Evolutionary conservation across 2,113 vertebrate genomes (phyloP).

Genomic region (Leptodactylus fuscus): DNA sequence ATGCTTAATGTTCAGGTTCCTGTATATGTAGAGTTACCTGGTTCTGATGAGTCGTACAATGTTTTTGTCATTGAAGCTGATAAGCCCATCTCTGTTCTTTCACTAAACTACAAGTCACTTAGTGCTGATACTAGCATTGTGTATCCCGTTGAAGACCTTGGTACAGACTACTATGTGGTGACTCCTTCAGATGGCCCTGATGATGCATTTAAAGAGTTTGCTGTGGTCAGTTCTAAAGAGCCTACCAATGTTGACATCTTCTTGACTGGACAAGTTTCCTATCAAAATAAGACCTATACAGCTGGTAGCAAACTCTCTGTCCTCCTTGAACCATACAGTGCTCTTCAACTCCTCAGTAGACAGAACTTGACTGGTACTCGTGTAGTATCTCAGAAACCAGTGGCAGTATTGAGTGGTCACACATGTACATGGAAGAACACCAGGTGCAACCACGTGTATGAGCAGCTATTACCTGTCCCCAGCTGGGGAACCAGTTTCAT

Average conservation of each 20-base stretch:
- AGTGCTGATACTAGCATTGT: slow-evolving; percentile 71
- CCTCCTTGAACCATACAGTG: slow-evolving; percentile 67
- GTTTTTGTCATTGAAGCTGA: slow-evolving; percentile 68
- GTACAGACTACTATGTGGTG: slow-evolving; percentile 68
- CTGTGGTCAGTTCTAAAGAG: slow-evolving; percentile 67
- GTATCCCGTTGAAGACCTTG: slow-evolving; percentile 70
- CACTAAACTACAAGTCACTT: slow-evolving; percentile 69
- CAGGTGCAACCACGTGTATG: slow-evolving; percentile 72
- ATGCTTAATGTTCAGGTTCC: slow-evolving; percentile 62
- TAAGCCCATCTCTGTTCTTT: slow-evolving; percentile 63
- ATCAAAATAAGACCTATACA: slow-evolving; percentile 34
- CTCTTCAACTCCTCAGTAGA: slow-evolving; percentile 65
- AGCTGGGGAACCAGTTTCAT: slow-evolving; percentile 68
- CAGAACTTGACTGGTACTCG: slow-evolving; percentile 64
- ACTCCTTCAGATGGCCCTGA: slow-evolving; percentile 52
- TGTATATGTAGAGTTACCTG: slow-evolving; percentile 61
- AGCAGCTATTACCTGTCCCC: slow-evolving; percentile 71
- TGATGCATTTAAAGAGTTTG: slow-evolving; percentile 64
- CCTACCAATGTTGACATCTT: slow-evolving; percentile 66
- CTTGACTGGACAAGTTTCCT: slow-evolving; percentile 23
- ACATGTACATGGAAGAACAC: slow-evolving; percentile 67
- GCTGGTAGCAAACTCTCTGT: slow-evolving; percentile 52
- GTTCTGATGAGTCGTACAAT: slow-evolving; percentile 56
- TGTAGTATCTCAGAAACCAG: slow-evolving; percentile 65
- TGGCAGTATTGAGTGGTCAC: slow-evolving; percentile 72